A percentile compares a stretch with the other conserved stretches of the same genome.
Evolutionary conservation across 2,797 vertebrate species (phyloP).

Genomic region (Chromobotia macracanthus): DNA sequence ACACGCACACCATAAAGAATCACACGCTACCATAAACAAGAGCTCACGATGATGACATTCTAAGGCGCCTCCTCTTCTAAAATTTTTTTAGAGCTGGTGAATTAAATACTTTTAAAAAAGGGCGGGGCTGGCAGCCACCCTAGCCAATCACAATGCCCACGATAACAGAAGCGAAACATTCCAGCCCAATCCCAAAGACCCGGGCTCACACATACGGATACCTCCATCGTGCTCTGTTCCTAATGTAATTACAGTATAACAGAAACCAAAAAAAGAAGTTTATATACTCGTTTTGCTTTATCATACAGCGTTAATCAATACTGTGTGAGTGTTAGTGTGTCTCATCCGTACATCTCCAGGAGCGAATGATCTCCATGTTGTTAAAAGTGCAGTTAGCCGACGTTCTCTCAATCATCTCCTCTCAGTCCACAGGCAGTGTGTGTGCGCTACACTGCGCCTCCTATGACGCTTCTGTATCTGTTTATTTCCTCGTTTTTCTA

Average conservation of each 20-base stretch:
- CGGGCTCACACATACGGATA: slow-evolving; percentile 63
- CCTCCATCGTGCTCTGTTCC: slow-evolving; percentile 64
- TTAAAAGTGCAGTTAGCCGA: slow-evolving; percentile 82
- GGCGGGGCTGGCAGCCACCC: slow-evolving; percentile 72
- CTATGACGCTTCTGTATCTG: slow-evolving; percentile 59
- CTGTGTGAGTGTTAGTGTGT: slow-evolving; percentile 79
- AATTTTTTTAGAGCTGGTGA: slow-evolving; percentile 79
- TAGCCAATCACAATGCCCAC: slow-evolving; percentile 70
- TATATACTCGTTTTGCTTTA: slow-evolving; percentile 64
- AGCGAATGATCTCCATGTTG: slow-evolving; percentile 78
- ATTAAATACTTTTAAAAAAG: slow-evolving; percentile 71
- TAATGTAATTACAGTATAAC: slow-evolving; percentile 76
- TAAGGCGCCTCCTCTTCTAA: slow-evolving; percentile 75
- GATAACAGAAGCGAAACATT: slow-evolving; percentile 67
- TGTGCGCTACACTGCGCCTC: slow-evolving; percentile 67
- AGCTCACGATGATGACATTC: slow-evolving; percentile 72
- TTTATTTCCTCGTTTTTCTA: slow-evolving; percentile 49
- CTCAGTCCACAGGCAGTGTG: slow-evolving; percentile 69
- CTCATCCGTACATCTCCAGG: slow-evolving; percentile 74
- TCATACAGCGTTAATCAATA: slow-evolving; percentile 76
- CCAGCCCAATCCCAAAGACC: slow-evolving; percentile 27
- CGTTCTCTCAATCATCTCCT: slow-evolving; percentile 58
- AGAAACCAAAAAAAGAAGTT: slow-evolving; percentile 32
- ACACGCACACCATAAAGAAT: slow-evolving; percentile 62
- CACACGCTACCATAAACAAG: slow-evolving; percentile 53